A percentile compares a stretch with the other conserved stretches of the same genome.
These are phyloP conservation scores for Solenopsis fugax DNA, from an alignment of 1,140 invertebrate genomes.

Conservation along the genomic window DNA sequence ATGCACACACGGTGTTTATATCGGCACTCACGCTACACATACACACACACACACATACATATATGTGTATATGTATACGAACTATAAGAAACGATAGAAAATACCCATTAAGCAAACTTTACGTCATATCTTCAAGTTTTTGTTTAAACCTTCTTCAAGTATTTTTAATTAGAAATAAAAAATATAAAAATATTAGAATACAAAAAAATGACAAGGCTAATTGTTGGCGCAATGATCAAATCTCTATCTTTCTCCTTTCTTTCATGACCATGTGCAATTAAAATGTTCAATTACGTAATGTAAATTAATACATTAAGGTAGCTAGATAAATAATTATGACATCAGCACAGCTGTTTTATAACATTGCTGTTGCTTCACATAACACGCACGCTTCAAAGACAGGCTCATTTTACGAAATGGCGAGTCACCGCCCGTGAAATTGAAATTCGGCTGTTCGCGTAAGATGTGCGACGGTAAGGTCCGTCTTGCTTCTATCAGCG, in stretches of 20 bases:
- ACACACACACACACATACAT: neutral
- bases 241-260: neutral
- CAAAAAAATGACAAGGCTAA: neutral
- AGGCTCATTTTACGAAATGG: neutral
- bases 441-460: slow-evolving; percentile 47
- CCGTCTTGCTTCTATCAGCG: slow-evolving; percentile 32
- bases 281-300: neutral
- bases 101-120: neutral
- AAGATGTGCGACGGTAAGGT: slow-evolving; percentile 19
- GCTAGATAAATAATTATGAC: slow-evolving; percentile 37
- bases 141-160: neutral
- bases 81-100: slow-evolving; percentile 14
- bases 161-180: neutral
- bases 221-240: neutral
- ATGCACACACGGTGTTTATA: slow-evolving; percentile 51
- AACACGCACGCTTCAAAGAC: neutral
- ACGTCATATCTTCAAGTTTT: neutral
- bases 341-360: neutral
- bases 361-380: neutral
- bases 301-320: neutral
- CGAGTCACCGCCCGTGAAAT: slow-evolving; percentile 43
- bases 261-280: slow-evolving; percentile 25
- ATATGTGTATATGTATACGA: too few relatives aligned
- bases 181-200: neutral
- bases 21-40: neutral